Base-by-base conservation (phyloP, 2,888 invertebrate species). In the Eurytoma californica region DNA sequence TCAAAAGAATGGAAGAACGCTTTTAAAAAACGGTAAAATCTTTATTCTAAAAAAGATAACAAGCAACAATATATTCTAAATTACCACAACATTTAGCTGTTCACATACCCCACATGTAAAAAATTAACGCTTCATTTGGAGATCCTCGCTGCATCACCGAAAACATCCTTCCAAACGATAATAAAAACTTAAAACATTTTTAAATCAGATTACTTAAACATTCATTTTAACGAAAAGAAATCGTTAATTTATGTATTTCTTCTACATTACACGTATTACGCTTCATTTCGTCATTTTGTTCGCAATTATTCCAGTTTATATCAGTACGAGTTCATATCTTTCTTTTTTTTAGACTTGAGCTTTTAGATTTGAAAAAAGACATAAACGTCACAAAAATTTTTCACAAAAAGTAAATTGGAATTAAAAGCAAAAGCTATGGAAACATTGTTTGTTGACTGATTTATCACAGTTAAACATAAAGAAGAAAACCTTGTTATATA, bases 31-130 rank as follows among this genome's bases (percentile, higher is more conserved):
- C 84, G 85, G 84, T 85, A 86, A 86, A 86, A 80, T 82, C 82
- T 85, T 87, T 86, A 86, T 87, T 87, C 84, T 84, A 85, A 84
- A 85, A 39, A 85, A 85, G 84, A 84, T 84, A 87, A 87, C 87
- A 87, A 87, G 84, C 85, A 87, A 87, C 86, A 88, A 86, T 84
- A 81, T 84, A 79, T 80, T 77, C 78, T 83, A 83, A 83, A 82
- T 83, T 73, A 80, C 79, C 72, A 81, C 79, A 79, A 80, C 80
- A 67, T 72, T 78, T 76, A 82, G 82, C 82, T 82, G 83, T 78
- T 80, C 79, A 80, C 77, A 82, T 77, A 80, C 80, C 75, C 72
- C 75, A 55, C 49, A 65, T 75, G 65, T 75, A 74, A 73, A 80
- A 76, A 80, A 74, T 74, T 69, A 80, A 80, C 70, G 70, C 70